A percentile compares a stretch with the other conserved stretches of the same genome.
These are phyloP conservation scores for Limenitis camilla DNA, from an alignment of 2,888 invertebrate genomes.

Conservation along the genomic window DNA sequence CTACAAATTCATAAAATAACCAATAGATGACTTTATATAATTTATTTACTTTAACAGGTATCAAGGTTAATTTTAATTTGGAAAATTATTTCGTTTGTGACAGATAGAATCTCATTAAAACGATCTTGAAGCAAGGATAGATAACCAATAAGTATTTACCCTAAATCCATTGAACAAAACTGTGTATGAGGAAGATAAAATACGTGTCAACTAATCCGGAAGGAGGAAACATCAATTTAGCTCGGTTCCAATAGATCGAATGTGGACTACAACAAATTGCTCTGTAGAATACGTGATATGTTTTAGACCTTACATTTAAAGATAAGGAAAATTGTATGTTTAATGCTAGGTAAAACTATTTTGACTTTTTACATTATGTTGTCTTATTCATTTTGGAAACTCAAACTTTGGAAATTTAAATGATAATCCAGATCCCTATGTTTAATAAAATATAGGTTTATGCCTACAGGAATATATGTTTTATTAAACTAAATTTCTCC, in stretches of 20 bases:
- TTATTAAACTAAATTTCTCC: no score
- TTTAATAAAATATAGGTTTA: no score
- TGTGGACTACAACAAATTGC: conserved; percentile 1
- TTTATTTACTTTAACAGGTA: conserved; percentile 14
- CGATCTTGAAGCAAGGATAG: conserved; percentile 42
- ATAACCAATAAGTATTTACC: conserved; percentile 7
- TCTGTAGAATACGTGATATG: background rate
- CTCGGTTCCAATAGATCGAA: conserved; percentile 21
- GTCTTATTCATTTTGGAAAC: no score
- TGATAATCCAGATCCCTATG: no score
- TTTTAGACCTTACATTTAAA: background rate
- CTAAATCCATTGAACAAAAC: conserved; percentile 11
- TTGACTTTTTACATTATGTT: background rate
- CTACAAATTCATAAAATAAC: background rate
- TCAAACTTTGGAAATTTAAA: no score
- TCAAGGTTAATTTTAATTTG: background rate
- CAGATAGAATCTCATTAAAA: no score
- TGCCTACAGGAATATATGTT: no score
- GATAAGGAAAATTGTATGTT: conserved; percentile 5
- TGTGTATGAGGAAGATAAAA: conserved; percentile 36
- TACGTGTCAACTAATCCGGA: conserved; percentile 44
- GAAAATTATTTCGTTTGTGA: no score
- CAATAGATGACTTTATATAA: conserved; percentile 3
- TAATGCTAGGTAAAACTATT: conserved; percentile 15
- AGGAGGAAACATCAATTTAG: conserved; percentile 33